Conservation (phyloP, 2,888 invertebrate genomes). For the Acholoe squamosa region DNA sequence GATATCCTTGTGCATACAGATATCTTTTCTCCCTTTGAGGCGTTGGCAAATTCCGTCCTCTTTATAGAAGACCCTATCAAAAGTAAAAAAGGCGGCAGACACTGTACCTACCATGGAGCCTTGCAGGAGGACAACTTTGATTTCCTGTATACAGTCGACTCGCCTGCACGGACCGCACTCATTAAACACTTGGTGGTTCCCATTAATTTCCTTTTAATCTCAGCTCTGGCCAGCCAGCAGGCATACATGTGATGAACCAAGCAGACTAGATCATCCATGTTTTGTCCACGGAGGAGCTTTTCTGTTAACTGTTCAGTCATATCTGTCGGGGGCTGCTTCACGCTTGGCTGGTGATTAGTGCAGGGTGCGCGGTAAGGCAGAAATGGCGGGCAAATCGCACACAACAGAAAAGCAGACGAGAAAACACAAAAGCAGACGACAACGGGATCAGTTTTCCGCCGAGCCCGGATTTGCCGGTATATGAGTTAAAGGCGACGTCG, state of each 20-base stretch:
- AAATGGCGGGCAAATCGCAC: background rate
- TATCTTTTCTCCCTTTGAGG: too few relatives aligned
- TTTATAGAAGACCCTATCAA: background rate
- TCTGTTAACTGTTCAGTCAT: too few relatives aligned
- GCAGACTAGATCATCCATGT: too few relatives aligned
- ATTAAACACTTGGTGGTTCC: conserved; percentile 8
- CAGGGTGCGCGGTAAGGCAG: background rate
- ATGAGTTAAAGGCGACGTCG: background rate
- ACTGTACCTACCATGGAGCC: background rate
- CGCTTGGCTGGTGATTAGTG: conserved; percentile 1
- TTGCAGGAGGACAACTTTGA: background rate
- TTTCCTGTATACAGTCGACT: background rate
- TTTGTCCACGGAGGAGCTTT: too few relatives aligned
- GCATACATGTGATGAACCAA: background rate
- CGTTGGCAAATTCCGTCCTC: background rate
- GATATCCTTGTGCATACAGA: too few relatives aligned
- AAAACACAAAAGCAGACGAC: conserved; percentile 1
- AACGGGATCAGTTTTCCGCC: background rate
- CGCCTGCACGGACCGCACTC: background rate
- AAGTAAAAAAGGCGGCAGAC: background rate
- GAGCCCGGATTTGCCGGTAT: background rate
- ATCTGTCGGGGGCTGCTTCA: background rate
- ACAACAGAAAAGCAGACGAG: background rate
- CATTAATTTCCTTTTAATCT: conserved; percentile 27
- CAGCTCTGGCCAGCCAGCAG: background rate